Evolutionary conservation across 1,140 invertebrate genomes (phyloP).

Genomic region (Reticulitermes speratus): DNA sequence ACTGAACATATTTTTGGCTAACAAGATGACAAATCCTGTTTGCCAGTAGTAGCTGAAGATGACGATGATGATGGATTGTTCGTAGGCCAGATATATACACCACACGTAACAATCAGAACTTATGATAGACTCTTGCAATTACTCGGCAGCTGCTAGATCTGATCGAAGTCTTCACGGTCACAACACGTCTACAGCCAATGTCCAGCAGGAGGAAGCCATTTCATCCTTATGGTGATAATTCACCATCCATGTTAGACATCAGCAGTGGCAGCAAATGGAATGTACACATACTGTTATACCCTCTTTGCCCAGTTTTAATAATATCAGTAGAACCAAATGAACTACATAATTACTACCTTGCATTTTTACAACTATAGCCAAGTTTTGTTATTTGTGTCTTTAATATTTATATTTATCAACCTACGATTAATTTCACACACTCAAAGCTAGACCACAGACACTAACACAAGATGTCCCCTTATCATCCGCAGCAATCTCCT

Average conservation of each 20-base stretch:
- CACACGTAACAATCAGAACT: not conserved
- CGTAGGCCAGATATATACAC: not conserved
- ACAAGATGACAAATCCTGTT: not conserved
- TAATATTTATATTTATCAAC: not conserved
- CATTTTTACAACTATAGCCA: slow-evolving; percentile 31
- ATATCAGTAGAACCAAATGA: slow-evolving; percentile 26
- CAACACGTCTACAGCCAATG: not conserved
- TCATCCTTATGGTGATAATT: not conserved
- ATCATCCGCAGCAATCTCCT: not conserved
- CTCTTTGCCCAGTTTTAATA: slow-evolving; percentile 6
- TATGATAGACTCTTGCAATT: not conserved
- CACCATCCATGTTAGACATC: not conserved
- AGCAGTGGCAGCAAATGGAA: slow-evolving; percentile 32
- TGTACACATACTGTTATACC: slow-evolving; percentile 27
- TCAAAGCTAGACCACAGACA: slow-evolving; percentile 32
- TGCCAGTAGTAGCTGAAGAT: not conserved
- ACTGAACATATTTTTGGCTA: not conserved
- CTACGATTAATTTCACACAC: slow-evolving; percentile 28
- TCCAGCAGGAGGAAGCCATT: not conserved
- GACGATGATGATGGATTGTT: not conserved
- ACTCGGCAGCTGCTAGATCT: not conserved
- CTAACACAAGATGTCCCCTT: not conserved
- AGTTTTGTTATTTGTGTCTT: slow-evolving; percentile 25
- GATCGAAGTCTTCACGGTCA: not conserved
- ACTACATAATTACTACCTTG: slow-evolving; percentile 26